Evolutionary conservation across 2,888 invertebrate species (phyloP), one percentile per base, ranked within the genome.

Genomic region (Lasioglossum leucozonium): DNA sequence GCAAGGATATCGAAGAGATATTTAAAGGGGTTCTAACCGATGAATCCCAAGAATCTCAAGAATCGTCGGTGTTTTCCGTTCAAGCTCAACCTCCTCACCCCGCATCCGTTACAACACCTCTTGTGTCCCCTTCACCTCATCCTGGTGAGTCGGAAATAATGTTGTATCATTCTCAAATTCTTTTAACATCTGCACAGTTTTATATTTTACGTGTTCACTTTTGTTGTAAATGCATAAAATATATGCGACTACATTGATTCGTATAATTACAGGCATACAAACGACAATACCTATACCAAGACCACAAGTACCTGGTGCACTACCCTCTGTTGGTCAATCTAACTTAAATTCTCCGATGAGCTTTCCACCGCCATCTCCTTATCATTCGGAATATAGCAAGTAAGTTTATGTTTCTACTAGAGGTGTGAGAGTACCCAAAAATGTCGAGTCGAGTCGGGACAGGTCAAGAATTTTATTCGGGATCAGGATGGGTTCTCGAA

Each of bases 1-100:
- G 97, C 93, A 98, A 98, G 94, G 98, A 98, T 91, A 98, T 98
- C 1, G 98, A 98, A 93, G 98, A 98, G 95, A 97, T 98, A 93
- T 98, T 99, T 95, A 98, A 98, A 95, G 98, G 97, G 71, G 98
- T 98, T 83, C 96, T 98, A 81, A 98, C 97, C n/a, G 97, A 98
- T 93, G 97, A 98, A 94, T 97, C 97, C 16, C 96, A 97, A 96
- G 97, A 97, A 94, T 97, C 97, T 2, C 97, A 97, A 94, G 97
- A 97, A 93, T 97, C 97, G 67, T 96, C 96, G 3, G 96, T 96
- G 75, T 96, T 96, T 89, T 92, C 94, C 82, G 93, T 93, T 72
- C 94, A 94, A 91, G 87, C 93, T 88, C 91, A 93, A 86, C 87
- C 94, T 62, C 92, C 94, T 30, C 93, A 93, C 67, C 91, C 93